A percentile compares a stretch with the other conserved stretches of the same genome.
Evolutionary conservation across 2,797 vertebrate species (phyloP).

Genomic region (Lithobates sylvaticus): DNA sequence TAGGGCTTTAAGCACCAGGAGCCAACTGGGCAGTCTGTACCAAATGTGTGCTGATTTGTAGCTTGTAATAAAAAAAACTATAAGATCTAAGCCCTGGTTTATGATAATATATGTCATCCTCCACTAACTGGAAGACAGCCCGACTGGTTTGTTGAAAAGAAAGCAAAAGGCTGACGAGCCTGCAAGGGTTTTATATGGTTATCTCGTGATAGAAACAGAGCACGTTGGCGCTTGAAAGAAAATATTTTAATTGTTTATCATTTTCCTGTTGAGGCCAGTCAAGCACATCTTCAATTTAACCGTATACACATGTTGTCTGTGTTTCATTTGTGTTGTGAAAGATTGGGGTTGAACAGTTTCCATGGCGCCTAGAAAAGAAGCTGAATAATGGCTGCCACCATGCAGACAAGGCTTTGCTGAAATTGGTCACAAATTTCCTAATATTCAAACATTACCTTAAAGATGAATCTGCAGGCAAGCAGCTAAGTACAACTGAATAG

Average conservation of each 20-base stretch:
- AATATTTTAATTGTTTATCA: background rate
- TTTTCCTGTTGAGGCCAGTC: background rate
- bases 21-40: slow-evolving; percentile 58
- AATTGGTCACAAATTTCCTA: background rate
- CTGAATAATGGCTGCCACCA: background rate
- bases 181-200: background rate
- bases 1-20: slow-evolving; percentile 34
- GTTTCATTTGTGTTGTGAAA: background rate
- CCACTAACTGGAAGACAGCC: slow-evolving; percentile 44
- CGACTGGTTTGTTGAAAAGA: slow-evolving; percentile 48
- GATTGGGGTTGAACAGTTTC: slow-evolving; percentile 4
- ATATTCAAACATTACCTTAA: too few relatives aligned
- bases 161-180: background rate
- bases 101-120: slow-evolving; percentile 55
- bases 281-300: slow-evolving; percentile 13
- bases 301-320: background rate
- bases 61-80: slow-evolving; percentile 58
- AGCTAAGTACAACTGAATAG: too few relatives aligned
- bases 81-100: slow-evolving; percentile 55
- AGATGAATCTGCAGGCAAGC: too few relatives aligned
- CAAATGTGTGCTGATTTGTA: slow-evolving; percentile 53
- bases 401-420: background rate
- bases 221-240: slow-evolving; percentile 7
- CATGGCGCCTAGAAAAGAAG: background rate
- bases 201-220: background rate